Conservation (phyloP, 2,113 vertebrate genomes). For the Electrona antarctica region DNA sequence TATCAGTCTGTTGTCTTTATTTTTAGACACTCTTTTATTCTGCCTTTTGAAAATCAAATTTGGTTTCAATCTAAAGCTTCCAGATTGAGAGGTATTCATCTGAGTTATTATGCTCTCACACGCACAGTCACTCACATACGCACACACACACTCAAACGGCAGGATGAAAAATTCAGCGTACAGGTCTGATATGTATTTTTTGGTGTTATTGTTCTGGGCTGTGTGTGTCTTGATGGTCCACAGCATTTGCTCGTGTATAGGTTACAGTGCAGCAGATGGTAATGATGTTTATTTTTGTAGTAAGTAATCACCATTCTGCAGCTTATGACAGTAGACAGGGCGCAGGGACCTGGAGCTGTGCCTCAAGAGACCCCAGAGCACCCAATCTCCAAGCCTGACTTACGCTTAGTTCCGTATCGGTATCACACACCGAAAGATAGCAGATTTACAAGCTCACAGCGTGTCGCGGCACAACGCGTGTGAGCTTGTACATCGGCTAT, state of each 20-base stretch:
- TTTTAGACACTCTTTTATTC: conserved; percentile 6
- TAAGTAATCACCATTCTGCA: conserved; percentile 73
- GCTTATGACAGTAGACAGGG: conserved; percentile 67
- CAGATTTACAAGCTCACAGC: too few species aligned
- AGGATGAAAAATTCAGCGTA: neutral
- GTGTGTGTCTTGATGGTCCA: conserved; percentile 75
- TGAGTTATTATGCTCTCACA: conserved; percentile 6
- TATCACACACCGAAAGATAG: too few species aligned
- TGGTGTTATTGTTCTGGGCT: conserved; percentile 47
- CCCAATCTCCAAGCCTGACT: conserved; percentile 16
- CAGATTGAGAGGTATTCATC: conserved; percentile 20
- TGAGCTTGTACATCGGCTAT: too few species aligned
- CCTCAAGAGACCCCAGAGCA: conserved; percentile 58
- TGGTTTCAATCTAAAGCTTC: neutral
- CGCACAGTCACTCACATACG: conserved; percentile 9
- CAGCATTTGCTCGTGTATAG: conserved; percentile 69
- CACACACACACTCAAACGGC: neutral
- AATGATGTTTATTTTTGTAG: conserved; percentile 78
- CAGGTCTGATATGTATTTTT: conserved; percentile 6
- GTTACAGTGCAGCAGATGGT: conserved; percentile 75
- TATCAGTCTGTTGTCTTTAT: conserved; percentile 5
- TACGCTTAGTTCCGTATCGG: too few species aligned
- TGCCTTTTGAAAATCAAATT: conserved; percentile 15
- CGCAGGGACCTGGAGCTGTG: conserved; percentile 63
- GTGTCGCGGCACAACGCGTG: too few species aligned